Evolutionary conservation across 2,113 vertebrate species (phyloP).

Genomic region (Tenebrosternarchus preto): DNA sequence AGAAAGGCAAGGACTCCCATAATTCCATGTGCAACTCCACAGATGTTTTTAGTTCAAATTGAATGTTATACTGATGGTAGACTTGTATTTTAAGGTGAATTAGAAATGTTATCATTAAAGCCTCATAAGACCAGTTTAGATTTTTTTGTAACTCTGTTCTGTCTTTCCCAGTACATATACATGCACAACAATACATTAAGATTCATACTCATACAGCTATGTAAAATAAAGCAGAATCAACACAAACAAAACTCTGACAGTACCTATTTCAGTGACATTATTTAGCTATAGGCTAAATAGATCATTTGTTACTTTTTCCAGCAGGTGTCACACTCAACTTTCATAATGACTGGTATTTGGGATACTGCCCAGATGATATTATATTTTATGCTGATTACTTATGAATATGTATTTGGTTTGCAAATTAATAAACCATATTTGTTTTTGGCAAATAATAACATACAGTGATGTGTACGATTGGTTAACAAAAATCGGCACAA

Average conservation of each 20-base stretch:
- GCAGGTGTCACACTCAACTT: constrained; percentile 1
- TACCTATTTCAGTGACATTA: neutral
- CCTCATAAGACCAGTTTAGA: neutral
- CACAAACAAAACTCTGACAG: neutral
- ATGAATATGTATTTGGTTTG: neutral
- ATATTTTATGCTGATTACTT: neutral
- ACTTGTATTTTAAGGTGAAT: too few relatives aligned
- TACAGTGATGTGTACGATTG: neutral
- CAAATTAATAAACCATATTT: neutral
- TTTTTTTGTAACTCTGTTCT: neutral
- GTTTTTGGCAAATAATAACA: neutral
- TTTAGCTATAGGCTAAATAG: neutral
- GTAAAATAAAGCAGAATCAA: too few relatives aligned
- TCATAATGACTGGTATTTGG: neutral
- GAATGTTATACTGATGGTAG: too few relatives aligned
- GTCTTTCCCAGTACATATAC: neutral
- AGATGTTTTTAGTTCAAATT: too few relatives aligned
- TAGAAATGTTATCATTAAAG: too few relatives aligned
- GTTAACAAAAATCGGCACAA: too few relatives aligned
- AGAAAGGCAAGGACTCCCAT: too few relatives aligned
- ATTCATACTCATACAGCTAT: too few relatives aligned
- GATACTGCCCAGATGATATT: neutral
- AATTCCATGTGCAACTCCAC: too few relatives aligned
- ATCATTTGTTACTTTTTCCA: neutral
- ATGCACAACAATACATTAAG: neutral